Conservation (phyloP, 2,888 invertebrate genomes). For the Catonia carolina region DNA sequence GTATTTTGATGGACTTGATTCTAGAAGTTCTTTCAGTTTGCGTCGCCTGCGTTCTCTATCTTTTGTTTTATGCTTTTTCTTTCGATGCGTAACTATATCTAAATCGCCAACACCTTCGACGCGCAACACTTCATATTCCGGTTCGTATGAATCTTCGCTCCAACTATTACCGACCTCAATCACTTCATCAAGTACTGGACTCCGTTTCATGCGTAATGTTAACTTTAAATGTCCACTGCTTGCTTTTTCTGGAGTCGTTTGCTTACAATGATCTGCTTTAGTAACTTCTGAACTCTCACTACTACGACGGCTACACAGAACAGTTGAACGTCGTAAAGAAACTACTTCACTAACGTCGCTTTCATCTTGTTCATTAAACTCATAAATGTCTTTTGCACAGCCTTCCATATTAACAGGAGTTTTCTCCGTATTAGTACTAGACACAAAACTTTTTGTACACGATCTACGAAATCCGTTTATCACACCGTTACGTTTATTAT, state of each 20-base stretch:
- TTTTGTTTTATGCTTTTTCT: conserved; percentile 56
- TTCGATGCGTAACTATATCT: conserved; percentile 44
- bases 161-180: conserved; percentile 70
- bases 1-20: conserved; percentile 15
- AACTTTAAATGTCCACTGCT: conserved; percentile 40
- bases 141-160: conserved; percentile 58
- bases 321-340: conserved; percentile 34
- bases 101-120: conserved; percentile 57
- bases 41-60: conserved; percentile 40
- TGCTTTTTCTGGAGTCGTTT: conserved; percentile 14
- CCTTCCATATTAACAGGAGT: not conserved
- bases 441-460: too few species aligned
- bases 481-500: not conserved
- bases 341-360: conserved; percentile 39
- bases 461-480: not conserved
- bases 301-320: conserved; percentile 34
- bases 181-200: conserved; percentile 76
- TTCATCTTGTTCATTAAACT: conserved; percentile 47
- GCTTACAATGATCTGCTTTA: too few species aligned
- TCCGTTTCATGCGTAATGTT: conserved; percentile 79
- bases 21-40: conserved; percentile 30
- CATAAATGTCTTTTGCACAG: conserved; percentile 46
- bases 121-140: conserved; percentile 77
- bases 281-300: conserved; percentile 22
- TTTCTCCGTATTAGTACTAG: not conserved